Evolutionary conservation across 2,113 vertebrate species (phyloP), one percentile per base, ranked within the genome.

Genomic region (Barnardius zonarius): DNA sequence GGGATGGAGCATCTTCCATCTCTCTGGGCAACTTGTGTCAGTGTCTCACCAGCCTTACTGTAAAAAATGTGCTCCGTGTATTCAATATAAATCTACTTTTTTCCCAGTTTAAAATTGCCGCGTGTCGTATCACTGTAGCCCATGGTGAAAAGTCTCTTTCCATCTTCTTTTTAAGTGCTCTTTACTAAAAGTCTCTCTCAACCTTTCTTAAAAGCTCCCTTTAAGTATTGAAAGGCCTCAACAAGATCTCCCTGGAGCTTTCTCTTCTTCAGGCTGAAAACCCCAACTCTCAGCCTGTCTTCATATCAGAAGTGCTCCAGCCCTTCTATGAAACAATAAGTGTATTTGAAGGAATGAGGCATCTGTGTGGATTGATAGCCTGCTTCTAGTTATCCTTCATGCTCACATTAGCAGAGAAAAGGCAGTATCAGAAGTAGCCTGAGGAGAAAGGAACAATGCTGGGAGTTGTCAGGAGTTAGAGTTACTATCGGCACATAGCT

Each of bases 391-490:
- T 72, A 5, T 82, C 27, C 66, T 75, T 81, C 70, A 43, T 51
- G 48, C 74, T 86, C 74, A 80, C 72, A 61, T 82, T 68, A 74
- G 62, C 43, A 82, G 69, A 91, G 55, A 90, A 96, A 95, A 87
- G 51, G 24, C 79, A 66, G 55, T 59, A 59, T 92, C 83, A 88
- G 66, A 94, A 88, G 81, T 51, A 91, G 79, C 59, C 86, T 66
- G 77, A 93, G 84, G 85, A 95, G 76, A 94, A 93, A 83, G 54
- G 43, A 93, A 35, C 52, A 62, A 31, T 90, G 33, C 46, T 84
- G 48, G 72, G 59, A 64, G 66, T 48, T 86, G 46, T 83, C 76
- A 85, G 83, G 86, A 80, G 46, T 87, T 76, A 55, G 0, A 91
- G 77, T 77, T 95, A 66, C 88, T 96, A 85, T 35, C 63, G 87